Evolutionary conservation across 2,888 invertebrate genomes (phyloP), one percentile per base, ranked within the genome.

Genomic region (Coenonympha glycerion): DNA sequence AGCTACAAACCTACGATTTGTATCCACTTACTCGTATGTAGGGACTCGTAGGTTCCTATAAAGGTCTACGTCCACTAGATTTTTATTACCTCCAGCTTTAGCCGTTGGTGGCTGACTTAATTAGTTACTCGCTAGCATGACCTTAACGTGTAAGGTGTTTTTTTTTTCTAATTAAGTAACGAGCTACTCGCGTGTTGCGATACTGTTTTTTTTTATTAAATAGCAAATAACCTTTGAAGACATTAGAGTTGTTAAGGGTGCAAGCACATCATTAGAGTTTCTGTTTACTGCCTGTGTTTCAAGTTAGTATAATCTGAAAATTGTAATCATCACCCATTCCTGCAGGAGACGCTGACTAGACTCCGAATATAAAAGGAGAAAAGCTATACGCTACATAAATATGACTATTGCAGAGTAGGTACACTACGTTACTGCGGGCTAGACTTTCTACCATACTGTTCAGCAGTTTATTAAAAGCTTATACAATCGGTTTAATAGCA

Each of bases 131-230:
- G 45, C 41, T 51, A 55, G 40, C 45, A 45, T 53, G 55, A 57
- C 46, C 51, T 56, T 59, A 52, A 51, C 49, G 50, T 58, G 58
- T 53, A 37, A 47, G 31, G 22, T 13, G 26, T 22, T 33, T 48
- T 76, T 48, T 76, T 80, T 79, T 84, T 81, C 66, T 72, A 66
- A 72, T 75, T 73, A 71, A 69, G 69, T 75, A 77, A 74, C 68
- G 69, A 76, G 60, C 67, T 70, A 68, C 59, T 84, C 76, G 83
- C 77, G 82, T 85, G 84, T 79, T 72, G 71, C 73, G 65, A 69
- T 78, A 69, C 61, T 67, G 71, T 76, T 83, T 82, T 69, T 80
- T 76, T 66, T 68, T 40, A 50, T 55, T 40, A 53, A 63, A 61
- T 68, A 64, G 63, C 61, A 67, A 65, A 68, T 61, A 65, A 66